Evolutionary conservation across 1,140 invertebrate species (phyloP).

Genomic region (Onthophagus taurus): DNA sequence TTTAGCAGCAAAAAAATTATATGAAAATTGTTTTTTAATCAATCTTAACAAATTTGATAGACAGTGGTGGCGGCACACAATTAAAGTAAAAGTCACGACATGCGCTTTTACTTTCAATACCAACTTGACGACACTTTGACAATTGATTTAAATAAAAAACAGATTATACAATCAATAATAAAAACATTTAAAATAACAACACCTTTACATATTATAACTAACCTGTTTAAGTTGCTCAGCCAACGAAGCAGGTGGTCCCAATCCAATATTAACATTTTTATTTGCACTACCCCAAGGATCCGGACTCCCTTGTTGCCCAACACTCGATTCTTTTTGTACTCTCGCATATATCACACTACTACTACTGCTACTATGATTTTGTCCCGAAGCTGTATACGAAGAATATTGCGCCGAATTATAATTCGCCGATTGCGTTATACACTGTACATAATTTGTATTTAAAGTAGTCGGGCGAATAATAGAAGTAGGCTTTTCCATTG

Average conservation of each 20-base stretch:
- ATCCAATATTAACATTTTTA: constrained; percentile 21
- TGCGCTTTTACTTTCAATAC: no score
- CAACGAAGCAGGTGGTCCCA: constrained; percentile 60
- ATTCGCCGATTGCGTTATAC: constrained; percentile 21
- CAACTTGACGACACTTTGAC: no score
- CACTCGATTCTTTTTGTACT: constrained; percentile 31
- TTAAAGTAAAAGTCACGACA: no score
- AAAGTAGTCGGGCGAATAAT: constrained; percentile 10
- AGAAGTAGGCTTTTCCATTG: constrained; percentile 5
- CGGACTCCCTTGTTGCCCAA: constrained; percentile 26
- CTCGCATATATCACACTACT: constrained; percentile 32
- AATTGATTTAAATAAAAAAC: neutral
- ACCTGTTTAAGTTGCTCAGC: constrained; percentile 78
- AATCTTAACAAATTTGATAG: no score
- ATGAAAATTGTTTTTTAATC: no score
- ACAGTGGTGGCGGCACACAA: no score
- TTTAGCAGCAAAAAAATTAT: no score
- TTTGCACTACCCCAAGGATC: constrained; percentile 30
- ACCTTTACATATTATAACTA: no score
- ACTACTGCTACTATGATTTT: constrained; percentile 12
- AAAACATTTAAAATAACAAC: no score
- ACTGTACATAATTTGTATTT: constrained; percentile 17
- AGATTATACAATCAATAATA: no score
- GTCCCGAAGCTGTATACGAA: constrained; percentile 18
- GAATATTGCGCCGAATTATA: constrained; percentile 22